Conservation (phyloP, 1,140 invertebrate species). For the Reticulitermes speratus region DNA sequence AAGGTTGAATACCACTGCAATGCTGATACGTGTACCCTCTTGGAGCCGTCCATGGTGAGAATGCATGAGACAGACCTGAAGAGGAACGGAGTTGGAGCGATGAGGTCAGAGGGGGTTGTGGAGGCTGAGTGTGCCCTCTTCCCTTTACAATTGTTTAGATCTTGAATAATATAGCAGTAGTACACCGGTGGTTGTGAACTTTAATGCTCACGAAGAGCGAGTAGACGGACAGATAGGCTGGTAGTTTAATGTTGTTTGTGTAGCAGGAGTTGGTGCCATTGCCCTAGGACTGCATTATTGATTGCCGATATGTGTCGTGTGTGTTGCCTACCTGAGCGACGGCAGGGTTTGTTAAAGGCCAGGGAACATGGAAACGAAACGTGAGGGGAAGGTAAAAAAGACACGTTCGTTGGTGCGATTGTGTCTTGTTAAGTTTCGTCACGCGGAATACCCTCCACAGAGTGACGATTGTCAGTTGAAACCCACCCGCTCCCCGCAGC, state of each 20-base stretch:
- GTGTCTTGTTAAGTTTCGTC: background rate
- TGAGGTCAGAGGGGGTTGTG: too few species aligned
- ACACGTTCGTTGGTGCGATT: background rate
- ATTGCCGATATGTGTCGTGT: constrained; percentile 13
- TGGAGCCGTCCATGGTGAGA: too few species aligned
- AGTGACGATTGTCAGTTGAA: background rate
- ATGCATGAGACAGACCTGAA: too few species aligned
- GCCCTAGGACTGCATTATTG: constrained; percentile 16
- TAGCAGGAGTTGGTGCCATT: background rate
- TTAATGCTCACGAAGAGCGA: background rate
- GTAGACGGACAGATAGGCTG: background rate
- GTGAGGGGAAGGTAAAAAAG: background rate
- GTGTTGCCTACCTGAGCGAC: constrained; percentile 12
- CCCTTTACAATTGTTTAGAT: too few species aligned
- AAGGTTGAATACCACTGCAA: too few species aligned
- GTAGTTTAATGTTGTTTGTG: background rate
- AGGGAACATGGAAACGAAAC: background rate
- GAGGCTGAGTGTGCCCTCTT: background rate
- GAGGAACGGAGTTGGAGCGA: too few species aligned
- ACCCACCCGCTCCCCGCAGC: background rate
- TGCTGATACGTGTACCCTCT: too few species aligned
- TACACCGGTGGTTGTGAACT: background rate
- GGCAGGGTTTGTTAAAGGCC: constrained; percentile 8
- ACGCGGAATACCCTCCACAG: background rate
- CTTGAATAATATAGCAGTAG: background rate